Evolutionary conservation across 2,797 vertebrate species (phyloP), one percentile per base, ranked within the genome.

Genomic region (Danio tinwini): DNA sequence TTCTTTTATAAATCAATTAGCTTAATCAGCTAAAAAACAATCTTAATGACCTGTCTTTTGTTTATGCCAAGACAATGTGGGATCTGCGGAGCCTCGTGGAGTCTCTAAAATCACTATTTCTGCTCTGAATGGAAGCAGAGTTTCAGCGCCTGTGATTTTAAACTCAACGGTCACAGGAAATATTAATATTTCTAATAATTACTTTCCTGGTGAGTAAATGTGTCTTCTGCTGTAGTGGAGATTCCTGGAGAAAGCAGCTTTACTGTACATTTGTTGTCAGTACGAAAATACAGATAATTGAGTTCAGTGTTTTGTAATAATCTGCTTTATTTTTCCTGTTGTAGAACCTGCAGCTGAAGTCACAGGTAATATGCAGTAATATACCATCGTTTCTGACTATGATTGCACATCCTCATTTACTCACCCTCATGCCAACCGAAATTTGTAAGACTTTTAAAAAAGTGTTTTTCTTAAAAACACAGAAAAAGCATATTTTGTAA

Each of bases 131-230:
- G 40, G 62, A 64, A 67, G 74, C 40, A 44, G 56, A 16, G n/a
- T 76, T 37, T 65, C 19, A 65, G 62, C 74, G 29, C 74, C 74
- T 14, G 40, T 76, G 1, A n/a, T 76, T 21, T 29, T 64, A 29
- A 65, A 76, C 10, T 21, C 63, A 44, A 44, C 1, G 0, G 19
- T 76, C 6, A 45, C 4, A 6, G 62, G 74, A 67, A 29, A 65
- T 44, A 56, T 76, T 17, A 44, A n/a, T 14, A 67, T 76, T 70
- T 53, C 68, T 5, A 75, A 39, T 9, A 67, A 55, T 45, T 55
- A 45, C 40, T 76, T 67, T 44, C 14, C 50, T 37, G 50, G 74
- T 76, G 17, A 16, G 61, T 49, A 11, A 19, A 47, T 47, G 45
- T 8, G 2, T 21, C 1, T 29, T n/a, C 14, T 59, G 0, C 61